Evolutionary conservation across 1,140 invertebrate species (phyloP).

Genomic region (Watersipora subatra): DNA sequence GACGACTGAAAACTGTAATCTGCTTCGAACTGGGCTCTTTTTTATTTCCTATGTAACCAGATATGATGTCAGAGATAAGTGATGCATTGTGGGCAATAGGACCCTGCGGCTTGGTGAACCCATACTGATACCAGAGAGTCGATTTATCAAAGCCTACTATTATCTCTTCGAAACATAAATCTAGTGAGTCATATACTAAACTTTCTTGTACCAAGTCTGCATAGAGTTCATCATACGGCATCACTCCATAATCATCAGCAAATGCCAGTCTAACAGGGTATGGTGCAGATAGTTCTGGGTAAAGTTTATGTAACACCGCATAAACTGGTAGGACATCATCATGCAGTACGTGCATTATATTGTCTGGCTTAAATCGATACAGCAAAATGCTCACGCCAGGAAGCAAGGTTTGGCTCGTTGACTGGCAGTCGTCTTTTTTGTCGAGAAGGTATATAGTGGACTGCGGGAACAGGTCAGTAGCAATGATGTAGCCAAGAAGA

Average conservation of each 20-base stretch:
- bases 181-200: background rate
- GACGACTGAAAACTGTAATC: constrained; percentile 36
- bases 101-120: constrained; percentile 41
- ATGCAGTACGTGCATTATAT: constrained; percentile 49
- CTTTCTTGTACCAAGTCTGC: background rate
- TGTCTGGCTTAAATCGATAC: constrained; percentile 45
- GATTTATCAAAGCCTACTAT: constrained; percentile 36
- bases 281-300: background rate
- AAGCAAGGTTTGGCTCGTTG: constrained; percentile 9
- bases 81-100: constrained; percentile 18
- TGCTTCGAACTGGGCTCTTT: background rate
- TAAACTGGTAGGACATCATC: constrained; percentile 46
- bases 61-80: background rate
- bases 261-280: background rate
- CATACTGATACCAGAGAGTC: constrained; percentile 46
- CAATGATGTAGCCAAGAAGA: background rate
- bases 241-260: background rate
- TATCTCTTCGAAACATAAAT: constrained; percentile 38
- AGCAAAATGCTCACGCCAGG: constrained; percentile 21
- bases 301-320: constrained; percentile 26
- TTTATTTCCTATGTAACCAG: too few species aligned
- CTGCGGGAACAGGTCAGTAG: background rate
- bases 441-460: background rate
- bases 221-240: background rate
- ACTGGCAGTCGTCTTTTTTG: background rate